A percentile compares a stretch with the other conserved stretches of the same genome.
These are phyloP conservation scores for Alviniconcha strummeri DNA, from an alignment of 2,888 invertebrate genomes.

Conservation along the genomic window DNA sequence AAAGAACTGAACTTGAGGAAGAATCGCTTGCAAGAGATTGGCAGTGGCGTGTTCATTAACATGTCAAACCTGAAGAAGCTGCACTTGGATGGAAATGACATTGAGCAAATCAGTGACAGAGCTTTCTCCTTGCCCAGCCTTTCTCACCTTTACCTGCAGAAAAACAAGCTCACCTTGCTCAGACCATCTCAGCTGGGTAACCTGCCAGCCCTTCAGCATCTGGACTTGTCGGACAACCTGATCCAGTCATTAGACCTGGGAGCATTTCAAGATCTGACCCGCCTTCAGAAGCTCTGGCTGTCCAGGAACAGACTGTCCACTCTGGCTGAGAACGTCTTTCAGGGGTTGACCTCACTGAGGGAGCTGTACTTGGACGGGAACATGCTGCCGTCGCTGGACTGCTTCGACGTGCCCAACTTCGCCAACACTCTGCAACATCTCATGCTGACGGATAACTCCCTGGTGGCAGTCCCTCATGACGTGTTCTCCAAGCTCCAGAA, in stretches of 20 bases:
- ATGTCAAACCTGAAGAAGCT: slow-evolving; percentile 33
- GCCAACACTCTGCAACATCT: slow-evolving; percentile 41
- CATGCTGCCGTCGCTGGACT: slow-evolving; percentile 28
- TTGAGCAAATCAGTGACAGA: slow-evolving; percentile 7
- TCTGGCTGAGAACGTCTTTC: slow-evolving; percentile 22
- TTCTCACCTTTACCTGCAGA: slow-evolving; percentile 13
- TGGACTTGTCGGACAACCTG: slow-evolving; percentile 26
- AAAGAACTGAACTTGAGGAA: slow-evolving; percentile 45
- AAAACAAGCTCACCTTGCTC: slow-evolving; percentile 15
- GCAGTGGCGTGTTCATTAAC: slow-evolving; percentile 24
- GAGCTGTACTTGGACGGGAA: slow-evolving; percentile 29
- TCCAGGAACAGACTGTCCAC: slow-evolving; percentile 25
- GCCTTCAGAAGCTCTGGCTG: background rate
- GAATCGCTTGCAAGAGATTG: slow-evolving; percentile 27
- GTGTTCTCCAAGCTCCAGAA: slow-evolving; percentile 50
- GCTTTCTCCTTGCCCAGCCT: slow-evolving; percentile 27
- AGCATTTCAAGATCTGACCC: slow-evolving; percentile 12
- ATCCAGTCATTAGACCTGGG: slow-evolving; percentile 23
- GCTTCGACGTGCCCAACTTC: slow-evolving; percentile 22
- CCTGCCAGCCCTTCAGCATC: background rate
- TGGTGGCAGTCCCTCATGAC: slow-evolving; percentile 44
- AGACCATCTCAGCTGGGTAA: background rate
- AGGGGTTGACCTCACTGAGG: slow-evolving; percentile 21
- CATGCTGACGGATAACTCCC: slow-evolving; percentile 45
- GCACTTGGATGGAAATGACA: slow-evolving; percentile 27